Evolutionary conservation across 2,113 vertebrate species (phyloP).

Genomic region (Paradoxurus hermaphroditus): DNA sequence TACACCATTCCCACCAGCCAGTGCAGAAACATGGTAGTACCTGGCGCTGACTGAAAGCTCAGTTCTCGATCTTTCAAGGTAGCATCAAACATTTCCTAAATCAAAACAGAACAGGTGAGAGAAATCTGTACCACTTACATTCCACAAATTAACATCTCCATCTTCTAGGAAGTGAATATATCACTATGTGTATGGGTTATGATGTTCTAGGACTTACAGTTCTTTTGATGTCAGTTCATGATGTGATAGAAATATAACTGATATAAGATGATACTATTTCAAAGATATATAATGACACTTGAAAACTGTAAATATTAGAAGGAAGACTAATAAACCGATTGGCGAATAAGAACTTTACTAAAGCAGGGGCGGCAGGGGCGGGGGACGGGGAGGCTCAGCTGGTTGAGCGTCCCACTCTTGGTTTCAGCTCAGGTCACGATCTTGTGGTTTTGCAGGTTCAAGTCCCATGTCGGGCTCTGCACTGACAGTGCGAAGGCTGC

Average conservation of each 20-base stretch:
- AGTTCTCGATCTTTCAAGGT: conserved; percentile 94
- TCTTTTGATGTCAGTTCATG: background rate
- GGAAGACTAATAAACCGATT: background rate
- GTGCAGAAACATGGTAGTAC: conserved; percentile 98
- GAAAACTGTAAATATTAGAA: background rate
- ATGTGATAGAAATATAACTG: background rate
- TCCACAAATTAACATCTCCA: background rate
- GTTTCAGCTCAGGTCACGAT: too few relatives aligned
- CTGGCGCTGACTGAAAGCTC: conserved; percentile 96
- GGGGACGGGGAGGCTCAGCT: too few relatives aligned
- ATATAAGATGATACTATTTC: background rate
- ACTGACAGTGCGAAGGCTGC: too few relatives aligned
- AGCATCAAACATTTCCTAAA: conserved; percentile 97
- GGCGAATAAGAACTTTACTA: background rate
- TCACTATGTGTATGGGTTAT: background rate
- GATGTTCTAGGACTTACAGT: background rate
- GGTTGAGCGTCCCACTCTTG: too few relatives aligned
- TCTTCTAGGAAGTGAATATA: background rate
- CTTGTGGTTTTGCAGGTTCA: too few relatives aligned
- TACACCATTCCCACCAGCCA: conserved; percentile 99
- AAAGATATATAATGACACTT: background rate
- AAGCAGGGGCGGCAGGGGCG: background rate
- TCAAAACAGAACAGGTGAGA: background rate
- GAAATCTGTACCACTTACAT: background rate
- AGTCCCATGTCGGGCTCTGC: too few relatives aligned